A percentile compares a stretch with the other conserved stretches of the same genome.
Conservation (phyloP, 2,113 vertebrate genomes). For the Sander lucioperca region DNA sequence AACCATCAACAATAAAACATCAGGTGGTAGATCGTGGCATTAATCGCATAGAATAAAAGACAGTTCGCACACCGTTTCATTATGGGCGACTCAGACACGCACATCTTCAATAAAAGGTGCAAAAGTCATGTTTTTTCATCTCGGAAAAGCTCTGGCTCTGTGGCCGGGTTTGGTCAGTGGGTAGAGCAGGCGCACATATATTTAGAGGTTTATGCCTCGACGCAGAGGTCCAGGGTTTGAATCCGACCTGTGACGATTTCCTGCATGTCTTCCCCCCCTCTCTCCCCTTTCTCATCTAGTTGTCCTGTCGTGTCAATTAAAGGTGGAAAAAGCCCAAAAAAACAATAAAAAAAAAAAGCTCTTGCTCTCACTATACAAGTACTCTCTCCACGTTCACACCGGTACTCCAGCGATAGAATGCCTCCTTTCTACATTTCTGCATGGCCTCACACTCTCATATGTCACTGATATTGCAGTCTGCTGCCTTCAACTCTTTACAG, state of each 20-base stretch:
- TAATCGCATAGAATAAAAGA: constrained; percentile 28
- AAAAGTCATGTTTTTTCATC: constrained; percentile 40
- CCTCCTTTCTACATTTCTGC: constrained; percentile 11
- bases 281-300: no score
- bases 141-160: constrained; percentile 7
- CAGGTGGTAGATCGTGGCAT: constrained; percentile 10
- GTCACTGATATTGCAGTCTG: constrained; percentile 47
- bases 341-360: no score
- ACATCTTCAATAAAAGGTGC: constrained; percentile 33
- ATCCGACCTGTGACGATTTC: no score
- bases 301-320: no score
- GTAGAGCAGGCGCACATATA: no score
- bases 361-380: constrained; percentile 12
- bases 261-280: no score
- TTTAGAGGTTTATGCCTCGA: no score
- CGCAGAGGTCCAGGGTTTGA: no score
- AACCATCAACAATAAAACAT: constrained; percentile 43
- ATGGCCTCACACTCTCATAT: constrained; percentile 41
- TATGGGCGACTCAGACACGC: constrained; percentile 31
- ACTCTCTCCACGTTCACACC: not conserved
- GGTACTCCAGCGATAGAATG: not conserved
- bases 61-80: constrained; percentile 25
- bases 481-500: constrained; percentile 28
- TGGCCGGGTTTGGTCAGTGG: no score
- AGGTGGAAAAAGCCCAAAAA: no score